phyloP scores from a whole-genome alignment of 2,888 invertebrate species.

The Seira musarum region DNA sequence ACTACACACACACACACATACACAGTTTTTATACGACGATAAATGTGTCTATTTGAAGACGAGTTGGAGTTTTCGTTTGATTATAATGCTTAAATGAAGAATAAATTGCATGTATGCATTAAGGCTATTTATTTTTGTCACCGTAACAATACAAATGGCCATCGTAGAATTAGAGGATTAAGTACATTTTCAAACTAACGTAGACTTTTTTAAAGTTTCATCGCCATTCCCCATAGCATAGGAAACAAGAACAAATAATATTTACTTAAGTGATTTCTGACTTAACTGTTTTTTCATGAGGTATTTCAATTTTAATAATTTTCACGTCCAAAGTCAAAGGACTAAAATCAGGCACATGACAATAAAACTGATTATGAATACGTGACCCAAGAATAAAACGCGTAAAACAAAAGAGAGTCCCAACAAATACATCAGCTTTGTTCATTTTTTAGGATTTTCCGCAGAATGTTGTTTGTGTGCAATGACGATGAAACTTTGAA shows the following conservation, averaged over 20 bases:
- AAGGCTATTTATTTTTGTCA: constrained; percentile 6
- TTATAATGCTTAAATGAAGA: neutral
- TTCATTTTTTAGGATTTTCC: too few species aligned
- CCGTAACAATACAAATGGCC: neutral
- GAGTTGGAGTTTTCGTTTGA: neutral
- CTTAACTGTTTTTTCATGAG: neutral
- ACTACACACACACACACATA: neutral
- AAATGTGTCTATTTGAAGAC: constrained; percentile 11
- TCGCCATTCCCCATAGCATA: too few species aligned
- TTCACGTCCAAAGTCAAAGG: neutral
- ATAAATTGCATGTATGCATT: constrained; percentile 5
- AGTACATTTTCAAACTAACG: too few species aligned
- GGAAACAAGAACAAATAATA: too few species aligned
- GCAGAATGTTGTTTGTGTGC: too few species aligned
- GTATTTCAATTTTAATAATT: too few species aligned
- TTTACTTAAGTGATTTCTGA: too few species aligned
- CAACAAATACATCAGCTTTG: too few species aligned
- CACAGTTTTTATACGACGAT: neutral
- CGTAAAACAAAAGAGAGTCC: too few species aligned
- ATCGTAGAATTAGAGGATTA: too few species aligned
- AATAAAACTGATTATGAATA: neutral
- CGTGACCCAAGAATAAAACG: neutral
- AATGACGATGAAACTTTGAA: neutral
- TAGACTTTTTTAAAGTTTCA: too few species aligned
- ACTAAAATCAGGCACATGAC: neutral